phyloP scores from a whole-genome alignment of 2,113 vertebrate genomes.

The Muntiacus muntjak region DNA sequence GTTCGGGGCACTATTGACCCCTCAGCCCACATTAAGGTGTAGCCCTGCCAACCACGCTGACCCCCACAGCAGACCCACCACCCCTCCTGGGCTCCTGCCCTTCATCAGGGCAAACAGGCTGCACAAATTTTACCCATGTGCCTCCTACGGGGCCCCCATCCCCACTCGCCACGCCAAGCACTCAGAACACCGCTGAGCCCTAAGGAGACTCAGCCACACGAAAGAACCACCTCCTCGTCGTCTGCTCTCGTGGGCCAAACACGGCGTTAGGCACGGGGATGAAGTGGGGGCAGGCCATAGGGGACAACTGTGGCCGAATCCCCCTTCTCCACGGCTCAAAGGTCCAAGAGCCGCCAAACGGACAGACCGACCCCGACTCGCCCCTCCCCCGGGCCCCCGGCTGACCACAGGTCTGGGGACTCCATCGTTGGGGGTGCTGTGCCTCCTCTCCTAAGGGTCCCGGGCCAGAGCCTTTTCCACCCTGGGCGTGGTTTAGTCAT shows the following conservation, averaged over 20 bases:
- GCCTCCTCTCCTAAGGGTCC: neutral
- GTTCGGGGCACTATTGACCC: no score
- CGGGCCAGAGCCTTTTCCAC: neutral
- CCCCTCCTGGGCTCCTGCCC: neutral
- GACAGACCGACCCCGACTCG: accelerated
- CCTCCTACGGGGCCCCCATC: neutral
- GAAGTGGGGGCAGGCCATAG: no score
- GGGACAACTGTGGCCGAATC: neutral
- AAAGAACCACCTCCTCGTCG: neutral
- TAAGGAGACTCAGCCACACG: accelerated
- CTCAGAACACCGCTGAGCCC: neutral
- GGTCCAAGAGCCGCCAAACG: no score
- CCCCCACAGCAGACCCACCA: neutral
- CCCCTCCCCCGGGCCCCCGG: neutral
- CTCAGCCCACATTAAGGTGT: neutral
- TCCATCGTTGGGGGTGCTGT: accelerated
- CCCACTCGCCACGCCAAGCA: neutral
- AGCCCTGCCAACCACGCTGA: neutral
- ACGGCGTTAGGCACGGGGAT: accelerated
- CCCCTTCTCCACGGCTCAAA: neutral
- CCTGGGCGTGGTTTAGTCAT: neutral
- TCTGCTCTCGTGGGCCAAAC: no score
- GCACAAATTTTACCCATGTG: accelerated
- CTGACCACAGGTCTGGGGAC: neutral
- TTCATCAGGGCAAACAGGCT: neutral